Evolutionary conservation across 2,113 vertebrate genomes (phyloP), one percentile per base, ranked within the genome.

Genomic region (Vidua chalybeata): DNA sequence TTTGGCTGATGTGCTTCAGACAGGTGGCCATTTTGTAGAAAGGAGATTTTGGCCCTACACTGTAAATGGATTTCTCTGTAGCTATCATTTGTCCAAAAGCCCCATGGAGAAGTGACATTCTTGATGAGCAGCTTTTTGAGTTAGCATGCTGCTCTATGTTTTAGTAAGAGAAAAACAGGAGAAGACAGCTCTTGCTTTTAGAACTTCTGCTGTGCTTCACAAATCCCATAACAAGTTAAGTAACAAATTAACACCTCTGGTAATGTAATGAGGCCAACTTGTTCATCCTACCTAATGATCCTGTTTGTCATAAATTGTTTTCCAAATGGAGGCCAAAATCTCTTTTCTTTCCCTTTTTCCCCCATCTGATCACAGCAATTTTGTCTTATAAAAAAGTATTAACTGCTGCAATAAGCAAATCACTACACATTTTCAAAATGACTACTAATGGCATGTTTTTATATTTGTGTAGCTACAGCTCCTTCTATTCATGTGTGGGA

Each of bases 401-500:
- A 39, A 51, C 39, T n/a, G 9, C 43, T 88, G 88, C 35, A 64
- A 18, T 58, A 73, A 84, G 35, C 10, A 82, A 77, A n/a, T 67
- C 10, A 8, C 55, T 15, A 45, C 33, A 39, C 8, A 6, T 43
- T 66, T 89, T 78, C 11, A 66, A 51, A 88, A 26, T 2, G 0
- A 41, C 7, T 90, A 7, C 69, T 73, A 66, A 67, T 71, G 62
- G 35, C 24, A 7, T 39, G 37, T 24, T 59, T 83, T 79, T 89
- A 1, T 89, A 37, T 96, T 91, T 96, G 17, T 96, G 89, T 52
- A 99, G 99, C 99, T 79, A 99, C 99, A 11, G 98, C 99, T 83
- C 99, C 99, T 62, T 99, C 99, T 55, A 98, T 99, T 90, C 99
- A 99, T 3, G 98, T 99, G 96, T 99, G 99, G 99, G 99, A 99